Base-by-base conservation (phyloP, 2,888 invertebrate genomes). In the Xylota sylvarum region DNA sequence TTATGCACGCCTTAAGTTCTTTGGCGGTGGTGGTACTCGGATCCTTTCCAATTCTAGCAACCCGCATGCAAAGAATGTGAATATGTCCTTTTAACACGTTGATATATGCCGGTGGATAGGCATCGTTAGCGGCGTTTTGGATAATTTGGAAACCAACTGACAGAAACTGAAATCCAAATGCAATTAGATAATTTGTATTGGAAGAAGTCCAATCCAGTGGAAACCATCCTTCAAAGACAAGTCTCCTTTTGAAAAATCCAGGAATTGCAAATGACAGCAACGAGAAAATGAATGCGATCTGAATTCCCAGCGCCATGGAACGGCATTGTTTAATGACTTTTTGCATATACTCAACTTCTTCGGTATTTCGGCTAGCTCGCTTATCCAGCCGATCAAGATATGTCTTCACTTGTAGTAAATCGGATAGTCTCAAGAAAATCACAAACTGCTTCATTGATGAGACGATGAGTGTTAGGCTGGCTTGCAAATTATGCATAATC, bases 151-250 rank as follows among this genome's bases (percentile, higher is more conserved):
- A 70, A 12, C 1, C 3, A 0, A 17, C 14, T 12, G 77, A 9
- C 9, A 77, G 1, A 1, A 82, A 40, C 30, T 82, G 77, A 10
- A 70, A 50, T 1, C 19, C 5, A 14, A 50, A 40, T 3, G 64
- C 82, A 0, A 64, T 14, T 2, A 9, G 3, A 32, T 64, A 70
- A 0, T 10, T 2, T 4, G 0, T 2, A 6, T 30, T 27, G 1
- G 82, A 77, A 1, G 37, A 3, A 6, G 35, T 27, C 48, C 43
- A 62, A 9, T 82, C 40, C 3, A 40, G 32, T 0, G 77, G 56
- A 9, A 70, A 37, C 77, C 77, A 82, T 19, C 62, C 76, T 58
- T 82, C 77, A 4, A 77, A 40, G n/a, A 82, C 37, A 4, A 77
- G 82, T 7, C 35, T 46, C 14, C 23, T 30, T 3, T 77, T 69